Evolutionary conservation across 2,797 vertebrate genomes (phyloP).

Genomic region (Tarsius wallacei): DNA sequence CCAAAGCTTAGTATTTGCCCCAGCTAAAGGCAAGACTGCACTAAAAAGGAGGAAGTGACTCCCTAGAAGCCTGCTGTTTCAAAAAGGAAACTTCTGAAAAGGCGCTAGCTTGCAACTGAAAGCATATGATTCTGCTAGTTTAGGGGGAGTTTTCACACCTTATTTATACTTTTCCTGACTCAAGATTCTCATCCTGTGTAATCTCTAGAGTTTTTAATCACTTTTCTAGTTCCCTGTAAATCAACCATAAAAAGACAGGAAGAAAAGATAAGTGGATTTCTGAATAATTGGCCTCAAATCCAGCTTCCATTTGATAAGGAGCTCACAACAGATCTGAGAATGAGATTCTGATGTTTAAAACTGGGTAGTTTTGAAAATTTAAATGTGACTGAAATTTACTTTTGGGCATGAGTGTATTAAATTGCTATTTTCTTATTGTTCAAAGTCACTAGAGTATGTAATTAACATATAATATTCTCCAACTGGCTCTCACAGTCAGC

Average conservation of each 20-base stretch:
- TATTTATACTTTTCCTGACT: not conserved
- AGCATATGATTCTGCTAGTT: not conserved
- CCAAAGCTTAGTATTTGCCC: not conserved
- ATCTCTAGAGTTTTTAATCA: not conserved
- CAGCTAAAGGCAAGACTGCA: not conserved
- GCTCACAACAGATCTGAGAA: not conserved
- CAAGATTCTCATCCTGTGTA: not conserved
- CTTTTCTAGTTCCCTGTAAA: not conserved
- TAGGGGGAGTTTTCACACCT: not conserved
- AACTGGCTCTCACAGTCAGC: not conserved
- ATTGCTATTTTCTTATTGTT: not conserved
- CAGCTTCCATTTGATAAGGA: not conserved
- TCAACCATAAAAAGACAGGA: not conserved
- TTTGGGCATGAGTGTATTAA: not conserved
- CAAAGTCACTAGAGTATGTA: not conserved
- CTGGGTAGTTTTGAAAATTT: not conserved
- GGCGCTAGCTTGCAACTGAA: not conserved
- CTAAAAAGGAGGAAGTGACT: fast-evolving
- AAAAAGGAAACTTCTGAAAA: not conserved
- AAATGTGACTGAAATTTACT: not conserved
- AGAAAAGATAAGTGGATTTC: not conserved
- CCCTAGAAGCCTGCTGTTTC: not conserved
- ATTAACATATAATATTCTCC: not conserved
- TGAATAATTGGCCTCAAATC: not conserved
- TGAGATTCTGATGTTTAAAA: not conserved